A percentile compares a stretch with the other conserved stretches of the same genome.
Conservation (phyloP, 1,140 invertebrate species). For the Grapholita molesta region DNA sequence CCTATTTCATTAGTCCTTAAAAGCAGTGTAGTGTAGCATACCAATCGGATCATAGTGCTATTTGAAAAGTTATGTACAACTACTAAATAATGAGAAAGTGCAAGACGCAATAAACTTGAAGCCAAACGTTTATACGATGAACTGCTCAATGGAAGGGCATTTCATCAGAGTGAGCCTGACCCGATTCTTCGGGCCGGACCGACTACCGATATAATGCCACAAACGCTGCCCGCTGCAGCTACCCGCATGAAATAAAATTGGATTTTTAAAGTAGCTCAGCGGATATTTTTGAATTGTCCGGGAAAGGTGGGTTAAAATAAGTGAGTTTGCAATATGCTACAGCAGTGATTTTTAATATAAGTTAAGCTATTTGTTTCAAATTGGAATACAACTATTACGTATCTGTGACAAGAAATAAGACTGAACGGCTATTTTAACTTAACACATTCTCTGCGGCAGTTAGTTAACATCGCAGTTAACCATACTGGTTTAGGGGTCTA, state of each 20-base stretch:
- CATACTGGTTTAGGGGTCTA: no score
- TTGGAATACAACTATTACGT: background rate
- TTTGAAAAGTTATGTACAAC: no score
- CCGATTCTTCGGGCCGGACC: conserved; percentile 26
- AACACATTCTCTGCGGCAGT: no score
- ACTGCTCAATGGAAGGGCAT: conserved; percentile 26
- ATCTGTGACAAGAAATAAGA: no score
- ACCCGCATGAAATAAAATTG: conserved; percentile 38
- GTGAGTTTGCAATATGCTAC: background rate
- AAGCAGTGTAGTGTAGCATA: no score
- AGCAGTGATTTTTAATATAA: background rate
- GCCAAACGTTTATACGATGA: conserved; percentile 24
- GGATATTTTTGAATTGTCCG: conserved; percentile 9
- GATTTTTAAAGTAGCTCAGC: conserved; percentile 31
- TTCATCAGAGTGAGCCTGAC: conserved; percentile 40
- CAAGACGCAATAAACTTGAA: background rate
- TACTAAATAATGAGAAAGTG: background rate
- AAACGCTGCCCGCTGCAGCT: conserved; percentile 31
- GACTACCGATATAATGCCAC: conserved; percentile 36
- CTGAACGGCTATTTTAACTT: no score
- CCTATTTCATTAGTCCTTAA: no score
- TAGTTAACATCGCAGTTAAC: no score
- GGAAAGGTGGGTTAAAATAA: conserved; percentile 1
- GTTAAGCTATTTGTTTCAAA: no score
- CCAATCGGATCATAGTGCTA: no score